phyloP scores from a whole-genome alignment of 1,140 invertebrate species.

The Drosophila murphyi region DNA sequence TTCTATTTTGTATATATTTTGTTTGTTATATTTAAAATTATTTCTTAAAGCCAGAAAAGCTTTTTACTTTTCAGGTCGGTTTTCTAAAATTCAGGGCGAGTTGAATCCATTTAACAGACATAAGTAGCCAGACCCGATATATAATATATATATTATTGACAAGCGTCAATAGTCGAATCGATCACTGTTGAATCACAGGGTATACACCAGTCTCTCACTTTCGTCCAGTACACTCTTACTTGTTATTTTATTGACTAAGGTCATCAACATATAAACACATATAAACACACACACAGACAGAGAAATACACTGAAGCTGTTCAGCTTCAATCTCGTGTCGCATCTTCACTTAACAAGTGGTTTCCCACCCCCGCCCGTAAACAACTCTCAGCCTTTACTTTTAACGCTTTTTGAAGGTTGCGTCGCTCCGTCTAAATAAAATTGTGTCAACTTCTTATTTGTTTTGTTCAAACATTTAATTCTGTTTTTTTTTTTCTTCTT shows the following conservation, averaged over 20 bases:
- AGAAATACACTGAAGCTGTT: slow-evolving; percentile 1
- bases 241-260: slow-evolving; percentile 79
- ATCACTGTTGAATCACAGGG: too few relatives aligned
- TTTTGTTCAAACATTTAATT: not conserved
- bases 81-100: too few relatives aligned
- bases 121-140: too few relatives aligned
- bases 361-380: slow-evolving; percentile 5
- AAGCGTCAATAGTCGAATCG: too few relatives aligned
- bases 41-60: too few relatives aligned
- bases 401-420: slow-evolving; percentile 55
- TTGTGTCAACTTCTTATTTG: slow-evolving; percentile 53
- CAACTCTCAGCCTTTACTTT: slow-evolving; percentile 36
- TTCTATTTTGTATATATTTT: too few relatives aligned
- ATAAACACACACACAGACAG: slow-evolving; percentile 39
- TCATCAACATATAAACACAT: slow-evolving; percentile 53
- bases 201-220: not conserved
- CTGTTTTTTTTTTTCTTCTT: not conserved
- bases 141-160: too few relatives aligned
- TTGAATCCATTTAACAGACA: too few relatives aligned
- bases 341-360: slow-evolving; percentile 62
- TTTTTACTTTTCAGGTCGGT: too few relatives aligned
- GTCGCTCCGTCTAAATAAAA: slow-evolving; percentile 57
- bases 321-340: slow-evolving; percentile 61
- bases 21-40: too few relatives aligned
- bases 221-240: not conserved